These are phyloP conservation scores for Branchinecta lindahli DNA, from an alignment of 1,140 invertebrate genomes.

Conservation along the genomic window DNA sequence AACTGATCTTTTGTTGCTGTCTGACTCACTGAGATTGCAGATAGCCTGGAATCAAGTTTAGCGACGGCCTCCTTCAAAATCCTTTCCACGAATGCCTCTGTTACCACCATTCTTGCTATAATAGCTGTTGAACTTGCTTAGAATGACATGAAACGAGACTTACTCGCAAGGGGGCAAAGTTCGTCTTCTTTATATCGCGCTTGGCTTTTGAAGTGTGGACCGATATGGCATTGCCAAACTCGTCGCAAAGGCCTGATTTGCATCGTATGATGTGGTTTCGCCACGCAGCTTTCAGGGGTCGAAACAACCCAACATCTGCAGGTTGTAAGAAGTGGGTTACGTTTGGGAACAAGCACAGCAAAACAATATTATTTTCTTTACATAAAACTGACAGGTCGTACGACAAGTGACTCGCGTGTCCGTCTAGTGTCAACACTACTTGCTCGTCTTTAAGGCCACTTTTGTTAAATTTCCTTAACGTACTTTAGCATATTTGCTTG, in stretches of 20 bases:
- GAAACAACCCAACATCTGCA: neutral
- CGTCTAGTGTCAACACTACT: neutral
- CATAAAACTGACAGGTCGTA: neutral
- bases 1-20: neutral
- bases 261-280: neutral
- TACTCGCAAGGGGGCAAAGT: constrained; percentile 1
- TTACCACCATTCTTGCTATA: neutral
- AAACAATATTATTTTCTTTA: neutral
- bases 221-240: neutral
- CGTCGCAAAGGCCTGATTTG: neutral
- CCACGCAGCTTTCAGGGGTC: neutral
- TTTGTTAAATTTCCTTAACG: neutral
- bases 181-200: neutral
- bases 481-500: neutral
- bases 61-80: neutral
- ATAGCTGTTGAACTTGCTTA: constrained; percentile 4
- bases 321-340: neutral
- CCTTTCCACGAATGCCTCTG: neutral
- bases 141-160: neutral
- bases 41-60: neutral
- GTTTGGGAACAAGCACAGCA: constrained; percentile 4
- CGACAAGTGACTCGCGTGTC: neutral
- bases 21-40: constrained; percentile 2
- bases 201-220: neutral
- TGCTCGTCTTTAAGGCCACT: neutral